Evolutionary conservation across 2,797 vertebrate species (phyloP).

Genomic region (Zalophus californianus): DNA sequence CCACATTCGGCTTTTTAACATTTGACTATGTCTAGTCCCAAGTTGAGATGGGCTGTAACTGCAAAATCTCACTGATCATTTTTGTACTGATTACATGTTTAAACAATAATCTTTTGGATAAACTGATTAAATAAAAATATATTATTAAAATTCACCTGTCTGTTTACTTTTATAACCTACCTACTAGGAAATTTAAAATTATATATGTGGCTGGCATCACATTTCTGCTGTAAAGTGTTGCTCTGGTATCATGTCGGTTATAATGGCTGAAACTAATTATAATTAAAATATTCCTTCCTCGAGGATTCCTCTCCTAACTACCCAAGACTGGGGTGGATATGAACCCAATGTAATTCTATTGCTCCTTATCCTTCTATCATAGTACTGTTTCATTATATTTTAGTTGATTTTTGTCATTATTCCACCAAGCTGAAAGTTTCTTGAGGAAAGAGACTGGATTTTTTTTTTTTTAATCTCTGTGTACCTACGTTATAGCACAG

Average conservation of each 20-base stretch:
- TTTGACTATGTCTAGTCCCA: background rate
- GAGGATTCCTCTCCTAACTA: background rate
- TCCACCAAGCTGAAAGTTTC: background rate
- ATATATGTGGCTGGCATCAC: background rate
- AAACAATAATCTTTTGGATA: conserved; percentile 4
- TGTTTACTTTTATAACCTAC: conserved; percentile 47
- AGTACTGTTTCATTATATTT: conserved; percentile 29
- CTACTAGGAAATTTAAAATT: background rate
- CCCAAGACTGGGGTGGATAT: background rate
- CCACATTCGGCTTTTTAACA: background rate
- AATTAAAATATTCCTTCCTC: conserved; percentile 1
- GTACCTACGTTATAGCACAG: background rate
- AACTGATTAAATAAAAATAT: background rate
- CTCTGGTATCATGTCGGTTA: background rate
- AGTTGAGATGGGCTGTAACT: background rate
- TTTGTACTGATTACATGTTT: conserved; percentile 27
- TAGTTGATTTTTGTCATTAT: conserved; percentile 5
- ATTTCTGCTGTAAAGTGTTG: background rate
- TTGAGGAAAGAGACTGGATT: background rate
- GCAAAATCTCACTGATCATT: conserved; percentile 16
- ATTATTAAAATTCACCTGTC: conserved; percentile 10
- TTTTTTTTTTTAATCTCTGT: background rate
- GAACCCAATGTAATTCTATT: background rate
- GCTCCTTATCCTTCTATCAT: background rate
- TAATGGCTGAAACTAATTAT: conserved; percentile 2